Evolutionary conservation across 2,888 invertebrate species (phyloP).

Genomic region (Chrysolina haemoptera): DNA sequence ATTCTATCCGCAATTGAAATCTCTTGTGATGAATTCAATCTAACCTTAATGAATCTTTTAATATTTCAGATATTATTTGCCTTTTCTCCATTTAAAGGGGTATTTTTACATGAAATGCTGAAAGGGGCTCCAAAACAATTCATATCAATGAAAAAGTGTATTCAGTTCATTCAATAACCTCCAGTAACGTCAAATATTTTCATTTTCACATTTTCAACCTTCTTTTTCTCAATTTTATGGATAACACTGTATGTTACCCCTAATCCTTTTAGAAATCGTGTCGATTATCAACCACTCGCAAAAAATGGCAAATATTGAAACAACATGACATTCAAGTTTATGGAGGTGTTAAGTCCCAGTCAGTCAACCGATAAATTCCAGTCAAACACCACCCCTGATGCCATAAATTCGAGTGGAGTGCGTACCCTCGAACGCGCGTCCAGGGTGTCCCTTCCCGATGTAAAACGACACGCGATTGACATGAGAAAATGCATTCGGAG

Average conservation of each 20-base stretch:
- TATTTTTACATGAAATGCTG: too few species aligned
- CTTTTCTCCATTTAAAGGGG: too few species aligned
- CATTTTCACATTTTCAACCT: too few species aligned
- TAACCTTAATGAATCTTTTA: too few species aligned
- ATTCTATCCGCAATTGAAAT: too few species aligned
- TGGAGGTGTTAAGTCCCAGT: slow-evolving; percentile 45
- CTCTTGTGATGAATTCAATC: too few species aligned
- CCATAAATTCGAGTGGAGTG: slow-evolving; percentile 50
- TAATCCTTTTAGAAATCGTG: background rate
- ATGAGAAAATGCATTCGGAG: slow-evolving; percentile 58
- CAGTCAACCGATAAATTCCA: slow-evolving; percentile 44
- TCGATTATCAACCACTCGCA: background rate
- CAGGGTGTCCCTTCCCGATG: slow-evolving; percentile 52
- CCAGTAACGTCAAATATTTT: too few species aligned
- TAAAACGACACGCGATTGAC: slow-evolving; percentile 61
- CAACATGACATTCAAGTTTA: slow-evolving; percentile 38
- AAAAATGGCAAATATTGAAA: slow-evolving; percentile 14
- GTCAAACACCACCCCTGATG: slow-evolving; percentile 47
- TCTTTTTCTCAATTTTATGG: too few species aligned
- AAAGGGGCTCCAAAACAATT: too few species aligned
- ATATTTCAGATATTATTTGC: too few species aligned
- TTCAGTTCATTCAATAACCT: too few species aligned
- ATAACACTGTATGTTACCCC: background rate
- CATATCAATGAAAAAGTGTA: too few species aligned
- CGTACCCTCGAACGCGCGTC: slow-evolving; percentile 30